Percentiles rank a stretch among this genome's conserved stretches.
Conservation (phyloP, 2,113 vertebrate species). For the Ursus arctos region DNA sequence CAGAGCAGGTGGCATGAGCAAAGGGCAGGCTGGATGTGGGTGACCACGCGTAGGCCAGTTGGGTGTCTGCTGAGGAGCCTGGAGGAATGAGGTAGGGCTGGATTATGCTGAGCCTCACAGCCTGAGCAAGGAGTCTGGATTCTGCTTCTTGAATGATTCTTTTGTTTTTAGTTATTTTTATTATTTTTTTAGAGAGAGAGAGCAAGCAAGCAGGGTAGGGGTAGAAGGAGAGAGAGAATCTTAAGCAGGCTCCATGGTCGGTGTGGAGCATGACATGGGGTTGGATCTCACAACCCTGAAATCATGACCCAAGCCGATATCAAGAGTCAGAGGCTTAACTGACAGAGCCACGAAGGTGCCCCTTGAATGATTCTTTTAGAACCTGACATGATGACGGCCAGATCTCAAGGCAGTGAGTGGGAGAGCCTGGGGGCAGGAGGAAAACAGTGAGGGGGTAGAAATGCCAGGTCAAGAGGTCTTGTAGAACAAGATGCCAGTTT, state of each 20-base stretch:
- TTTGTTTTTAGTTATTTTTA: background rate
- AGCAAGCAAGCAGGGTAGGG: background rate
- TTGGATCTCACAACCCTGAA: background rate
- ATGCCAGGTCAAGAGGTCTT: background rate
- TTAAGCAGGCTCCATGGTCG: background rate
- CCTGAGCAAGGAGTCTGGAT: background rate
- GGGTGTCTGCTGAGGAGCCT: background rate
- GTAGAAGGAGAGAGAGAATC: background rate
- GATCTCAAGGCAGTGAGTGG: background rate
- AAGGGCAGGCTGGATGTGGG: background rate
- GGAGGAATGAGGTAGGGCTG: background rate
- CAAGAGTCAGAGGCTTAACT: background rate
- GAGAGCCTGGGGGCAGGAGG: background rate
- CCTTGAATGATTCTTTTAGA: background rate
- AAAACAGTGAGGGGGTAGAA: background rate
- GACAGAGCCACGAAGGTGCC: background rate
- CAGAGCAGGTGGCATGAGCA: background rate
- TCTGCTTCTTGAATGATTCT: background rate
- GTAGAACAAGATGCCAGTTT: background rate
- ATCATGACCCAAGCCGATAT: background rate
- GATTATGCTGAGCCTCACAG: background rate
- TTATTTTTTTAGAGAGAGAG: background rate
- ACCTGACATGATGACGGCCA: background rate
- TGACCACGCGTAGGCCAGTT: too few relatives aligned
- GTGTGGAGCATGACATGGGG: background rate